A percentile compares a stretch with the other conserved stretches of the same genome.
These are phyloP conservation scores for Rattus rattus DNA, from an alignment of 2,113 vertebrate species.

Conservation along the genomic window DNA sequence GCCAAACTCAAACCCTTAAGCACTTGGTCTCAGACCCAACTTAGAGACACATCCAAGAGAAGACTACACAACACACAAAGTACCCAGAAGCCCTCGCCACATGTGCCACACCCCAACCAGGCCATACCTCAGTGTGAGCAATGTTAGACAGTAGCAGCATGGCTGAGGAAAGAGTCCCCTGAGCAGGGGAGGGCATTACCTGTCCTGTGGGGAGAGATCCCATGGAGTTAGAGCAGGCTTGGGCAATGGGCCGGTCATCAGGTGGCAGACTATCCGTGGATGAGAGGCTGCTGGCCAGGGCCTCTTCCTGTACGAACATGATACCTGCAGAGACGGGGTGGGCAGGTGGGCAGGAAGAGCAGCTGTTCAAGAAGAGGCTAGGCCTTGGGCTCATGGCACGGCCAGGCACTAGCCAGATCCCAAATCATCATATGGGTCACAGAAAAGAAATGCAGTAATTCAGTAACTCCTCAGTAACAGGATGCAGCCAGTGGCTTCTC, in stretches of 20 bases:
- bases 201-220: slow-evolving; percentile 85
- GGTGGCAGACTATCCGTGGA: slow-evolving; percentile 87
- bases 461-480: slow-evolving; percentile 12
- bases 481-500: neutral
- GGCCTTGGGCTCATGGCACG: neutral
- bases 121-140: neutral
- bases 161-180: neutral
- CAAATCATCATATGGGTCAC: neutral
- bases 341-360: slow-evolving; percentile 68
- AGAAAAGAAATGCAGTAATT: slow-evolving; percentile 21
- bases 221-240: slow-evolving; percentile 86
- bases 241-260: slow-evolving; percentile 89
- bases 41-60: neutral
- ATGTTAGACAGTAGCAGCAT: neutral
- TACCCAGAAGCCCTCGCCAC: neutral
- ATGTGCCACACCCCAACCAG: neutral
- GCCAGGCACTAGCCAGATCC: slow-evolving; percentile 25
- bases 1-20: neutral
- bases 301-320: slow-evolving; percentile 86
- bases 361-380: slow-evolving; percentile 60
- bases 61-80: neutral
- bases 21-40: neutral
- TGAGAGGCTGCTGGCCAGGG: slow-evolving; percentile 87
- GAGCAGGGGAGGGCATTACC: slow-evolving; percentile 77
- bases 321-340: slow-evolving; percentile 74